phyloP scores from a whole-genome alignment of 64 coral and sea anemone genomes.

The Stichodactyla helianthus region DNA sequence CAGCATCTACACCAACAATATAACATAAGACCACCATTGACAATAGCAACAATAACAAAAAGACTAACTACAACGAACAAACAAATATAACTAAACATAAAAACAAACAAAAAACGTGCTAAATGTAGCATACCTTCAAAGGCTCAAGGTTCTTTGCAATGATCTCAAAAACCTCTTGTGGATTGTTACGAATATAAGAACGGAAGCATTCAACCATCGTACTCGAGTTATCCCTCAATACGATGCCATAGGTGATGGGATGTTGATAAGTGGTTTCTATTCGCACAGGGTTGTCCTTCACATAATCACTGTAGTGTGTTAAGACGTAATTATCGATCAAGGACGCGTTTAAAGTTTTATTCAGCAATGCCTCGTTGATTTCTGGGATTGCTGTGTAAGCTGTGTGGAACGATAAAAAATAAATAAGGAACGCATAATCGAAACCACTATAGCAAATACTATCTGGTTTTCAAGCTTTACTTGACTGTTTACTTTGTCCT shows the following conservation, averaged over 20 bases:
- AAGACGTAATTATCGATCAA: slow-evolving; percentile 94
- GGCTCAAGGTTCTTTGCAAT: slow-evolving; percentile 79
- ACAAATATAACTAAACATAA: no score
- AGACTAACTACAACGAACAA: no score
- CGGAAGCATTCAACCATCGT: slow-evolving; percentile 62
- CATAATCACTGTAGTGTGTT: slow-evolving; percentile 67
- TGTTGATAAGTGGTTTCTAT: slow-evolving; percentile 87
- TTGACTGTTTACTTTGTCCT: no score
- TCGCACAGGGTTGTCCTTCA: slow-evolving; percentile 45
- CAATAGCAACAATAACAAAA: no score
- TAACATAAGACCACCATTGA: no score
- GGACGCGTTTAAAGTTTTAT: slow-evolving; percentile 51
- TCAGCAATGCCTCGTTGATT: slow-evolving; percentile 29
- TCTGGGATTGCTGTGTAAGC: slow-evolving; percentile 34
- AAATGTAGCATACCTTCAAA: slow-evolving; percentile 48
- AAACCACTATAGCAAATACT: no score
- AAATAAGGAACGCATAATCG: neutral
- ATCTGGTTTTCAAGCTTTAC: no score
- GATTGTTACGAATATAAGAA: slow-evolving; percentile 75
- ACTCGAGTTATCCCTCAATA: slow-evolving; percentile 50
- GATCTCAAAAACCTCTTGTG: slow-evolving; percentile 91
- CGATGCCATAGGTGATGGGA: slow-evolving; percentile 84
- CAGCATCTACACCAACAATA: no score
- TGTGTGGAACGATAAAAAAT: neutral
- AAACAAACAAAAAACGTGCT: no score